These are phyloP conservation scores for Augochlora pura DNA, from an alignment of 1,140 invertebrate species.

Conservation along the genomic window DNA sequence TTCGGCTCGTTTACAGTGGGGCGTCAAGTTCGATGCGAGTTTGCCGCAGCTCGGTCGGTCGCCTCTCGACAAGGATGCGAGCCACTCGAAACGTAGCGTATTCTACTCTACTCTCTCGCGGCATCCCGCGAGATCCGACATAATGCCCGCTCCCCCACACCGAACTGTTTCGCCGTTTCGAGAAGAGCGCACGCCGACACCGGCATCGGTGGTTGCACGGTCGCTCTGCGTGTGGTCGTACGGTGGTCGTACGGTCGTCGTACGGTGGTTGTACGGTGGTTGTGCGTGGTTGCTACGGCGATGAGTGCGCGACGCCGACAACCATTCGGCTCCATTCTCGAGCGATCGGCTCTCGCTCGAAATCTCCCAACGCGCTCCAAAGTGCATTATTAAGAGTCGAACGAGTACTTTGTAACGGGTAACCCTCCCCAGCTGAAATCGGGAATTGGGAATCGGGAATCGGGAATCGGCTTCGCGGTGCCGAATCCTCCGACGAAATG, in stretches of 20 bases:
- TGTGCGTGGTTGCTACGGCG: conserved; percentile 69
- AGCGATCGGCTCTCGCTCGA: conserved; percentile 57
- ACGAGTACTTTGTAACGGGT: conserved; percentile 66
- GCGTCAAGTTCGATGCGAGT: conserved; percentile 60
- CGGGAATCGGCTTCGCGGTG: conserved; percentile 12
- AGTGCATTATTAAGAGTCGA: conserved; percentile 72
- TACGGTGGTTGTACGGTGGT: too few species aligned
- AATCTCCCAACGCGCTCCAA: conserved; percentile 60
- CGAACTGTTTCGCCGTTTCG: conserved; percentile 18
- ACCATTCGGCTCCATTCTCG: conserved; percentile 61
- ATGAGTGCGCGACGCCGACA: conserved; percentile 65
- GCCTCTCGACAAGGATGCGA: conserved; percentile 65
- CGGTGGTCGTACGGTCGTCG: background rate
- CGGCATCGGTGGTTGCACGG: too few species aligned
- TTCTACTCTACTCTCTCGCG: conserved; percentile 16
- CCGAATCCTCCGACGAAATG: background rate
- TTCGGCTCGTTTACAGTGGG: conserved; percentile 52
- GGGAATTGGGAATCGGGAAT: background rate
- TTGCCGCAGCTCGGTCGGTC: conserved; percentile 64
- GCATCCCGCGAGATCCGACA: conserved; percentile 58
- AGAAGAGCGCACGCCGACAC: conserved; percentile 33
- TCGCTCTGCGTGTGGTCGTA: background rate
- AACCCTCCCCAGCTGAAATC: conserved; percentile 13
- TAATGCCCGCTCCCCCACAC: conserved; percentile 42
- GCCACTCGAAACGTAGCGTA: conserved; percentile 68